Conservation (phyloP, 2,888 invertebrate species). For the Epinotia brunnichana region DNA sequence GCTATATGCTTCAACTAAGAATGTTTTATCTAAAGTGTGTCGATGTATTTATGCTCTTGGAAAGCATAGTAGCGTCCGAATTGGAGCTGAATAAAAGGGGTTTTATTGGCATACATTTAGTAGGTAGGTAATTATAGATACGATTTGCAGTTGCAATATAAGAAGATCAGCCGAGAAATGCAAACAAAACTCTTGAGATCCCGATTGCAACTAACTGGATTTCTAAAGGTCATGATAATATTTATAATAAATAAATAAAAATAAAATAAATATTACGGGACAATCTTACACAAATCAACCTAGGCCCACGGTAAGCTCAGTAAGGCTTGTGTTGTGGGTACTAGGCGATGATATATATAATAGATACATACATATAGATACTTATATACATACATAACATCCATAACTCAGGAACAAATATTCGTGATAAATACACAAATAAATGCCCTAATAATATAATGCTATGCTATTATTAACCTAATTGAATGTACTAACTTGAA, state of each 20-base stretch:
- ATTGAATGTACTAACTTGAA: background rate
- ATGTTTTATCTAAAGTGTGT: background rate
- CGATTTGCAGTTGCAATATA: background rate
- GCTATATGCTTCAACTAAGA: background rate
- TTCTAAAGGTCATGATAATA: constrained; percentile 26
- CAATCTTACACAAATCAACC: too few species aligned
- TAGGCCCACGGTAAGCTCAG: too few species aligned
- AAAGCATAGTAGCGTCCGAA: too few species aligned
- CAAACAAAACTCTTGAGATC: constrained; percentile 30
- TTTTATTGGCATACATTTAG: background rate
- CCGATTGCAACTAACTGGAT: constrained; percentile 23
- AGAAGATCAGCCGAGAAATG: constrained; percentile 15
- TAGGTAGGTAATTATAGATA: background rate
- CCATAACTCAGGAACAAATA: too few species aligned
- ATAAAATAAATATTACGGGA: too few species aligned
- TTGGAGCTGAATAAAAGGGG: background rate
- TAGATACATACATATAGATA: too few species aligned
- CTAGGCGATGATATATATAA: too few species aligned
- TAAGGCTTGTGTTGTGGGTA: too few species aligned
- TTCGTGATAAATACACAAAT: too few species aligned
- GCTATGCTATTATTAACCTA: background rate
- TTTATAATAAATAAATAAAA: too few species aligned
- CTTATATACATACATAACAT: too few species aligned
- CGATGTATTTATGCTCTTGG: background rate
- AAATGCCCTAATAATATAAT: too few species aligned